Evolutionary conservation across 2,797 vertebrate species (phyloP).

Genomic region (Hemibagrus guttatus): DNA sequence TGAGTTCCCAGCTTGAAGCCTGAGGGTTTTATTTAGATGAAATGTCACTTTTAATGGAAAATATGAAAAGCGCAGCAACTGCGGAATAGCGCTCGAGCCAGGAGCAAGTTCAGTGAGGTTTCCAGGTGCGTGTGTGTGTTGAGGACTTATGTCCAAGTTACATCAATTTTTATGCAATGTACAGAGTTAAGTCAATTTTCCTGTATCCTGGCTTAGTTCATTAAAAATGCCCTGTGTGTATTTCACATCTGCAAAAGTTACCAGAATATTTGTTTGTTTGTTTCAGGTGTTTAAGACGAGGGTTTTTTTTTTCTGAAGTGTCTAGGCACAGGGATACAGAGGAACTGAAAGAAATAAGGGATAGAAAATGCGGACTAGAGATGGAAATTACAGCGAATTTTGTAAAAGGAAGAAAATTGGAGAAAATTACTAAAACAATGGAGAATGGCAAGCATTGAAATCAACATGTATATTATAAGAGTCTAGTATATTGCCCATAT

Average conservation of each 20-base stretch:
- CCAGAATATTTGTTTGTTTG: too few species aligned
- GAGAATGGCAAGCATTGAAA: background rate
- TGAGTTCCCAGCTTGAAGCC: constrained; percentile 65
- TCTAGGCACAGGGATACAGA: background rate
- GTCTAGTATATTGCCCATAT: background rate
- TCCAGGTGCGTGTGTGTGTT: constrained; percentile 28
- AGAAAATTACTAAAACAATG: too few species aligned
- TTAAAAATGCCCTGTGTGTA: background rate
- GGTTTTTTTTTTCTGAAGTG: too few species aligned
- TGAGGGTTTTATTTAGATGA: constrained; percentile 84
- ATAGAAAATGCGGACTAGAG: too few species aligned
- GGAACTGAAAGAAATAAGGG: background rate
- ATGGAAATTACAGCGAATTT: background rate
- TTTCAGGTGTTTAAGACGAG: background rate
- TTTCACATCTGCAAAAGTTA: background rate
- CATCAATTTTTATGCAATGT: background rate
- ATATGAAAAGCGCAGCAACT: constrained; percentile 80
- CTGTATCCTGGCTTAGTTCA: background rate
- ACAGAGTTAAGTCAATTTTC: background rate
- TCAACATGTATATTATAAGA: background rate
- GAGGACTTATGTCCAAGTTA: background rate
- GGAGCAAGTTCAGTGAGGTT: constrained; percentile 57
- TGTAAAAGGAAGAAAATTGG: background rate
- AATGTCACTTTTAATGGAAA: constrained; percentile 90
- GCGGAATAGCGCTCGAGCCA: constrained; percentile 70